Base-by-base conservation (phyloP, 2,113 vertebrate genomes). In the Semicossyphus pulcher region DNA sequence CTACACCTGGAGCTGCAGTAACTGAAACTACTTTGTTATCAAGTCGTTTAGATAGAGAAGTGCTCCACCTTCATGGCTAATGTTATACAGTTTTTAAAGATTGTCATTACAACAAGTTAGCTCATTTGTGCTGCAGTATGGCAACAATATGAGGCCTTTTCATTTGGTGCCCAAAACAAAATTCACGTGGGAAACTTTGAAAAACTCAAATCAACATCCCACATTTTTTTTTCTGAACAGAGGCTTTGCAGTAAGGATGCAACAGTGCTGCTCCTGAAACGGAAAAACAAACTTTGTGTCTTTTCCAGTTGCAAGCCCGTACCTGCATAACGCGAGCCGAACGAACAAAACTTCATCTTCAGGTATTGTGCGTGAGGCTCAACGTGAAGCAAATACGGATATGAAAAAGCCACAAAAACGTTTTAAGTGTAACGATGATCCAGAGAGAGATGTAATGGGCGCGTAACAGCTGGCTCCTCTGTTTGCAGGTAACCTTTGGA, bases 241-340 rank as follows among this genome's bases (percentile, higher is more conserved):
- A 37, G 29, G 25, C 28, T 63, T 20, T 2, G 15, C 37, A 15
- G 5, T 3, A 41, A 16, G 37, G n/a, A 37, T 60, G 49, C 32
- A 56, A 10, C n/a, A 36, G 51, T 41, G 36, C 51, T 65, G 68
- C 34, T 51, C 47, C 29, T 3, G 5, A n/a, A 2, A 32, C 1
- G 32, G 4, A 51, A 63, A 57, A 41, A 16, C 3, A n/a, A 42
- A 48, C 20, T 29, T 37, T 36, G 62, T 58, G 65, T n/a, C 57
- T 54, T 84, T 84, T 77, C 78, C 76, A 60, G 97, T 74, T 89
- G 97, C 90, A 37, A 83, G 92, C 89, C 97, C 95, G 94, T 96
- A 96, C 95, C 96, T 96, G 97, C 97, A 81, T 99, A 97, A 99
- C 97, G 97, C 97, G 97, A 99, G 97, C 97, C 97, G 97, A 99